Base-by-base conservation (phyloP, 2,113 vertebrate genomes). In the Dicrurus megarhynchus region DNA sequence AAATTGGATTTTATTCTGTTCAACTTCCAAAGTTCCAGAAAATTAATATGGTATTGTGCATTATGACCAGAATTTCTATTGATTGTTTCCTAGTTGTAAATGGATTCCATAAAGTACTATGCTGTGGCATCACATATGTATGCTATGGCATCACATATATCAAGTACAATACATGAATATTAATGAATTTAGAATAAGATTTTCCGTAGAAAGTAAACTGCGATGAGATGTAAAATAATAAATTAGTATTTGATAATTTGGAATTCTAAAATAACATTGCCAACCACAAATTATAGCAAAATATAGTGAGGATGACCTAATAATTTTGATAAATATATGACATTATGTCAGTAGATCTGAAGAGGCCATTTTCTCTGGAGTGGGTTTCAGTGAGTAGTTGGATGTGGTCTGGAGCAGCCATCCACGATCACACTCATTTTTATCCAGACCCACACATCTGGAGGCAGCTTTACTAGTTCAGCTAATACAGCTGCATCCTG, bases 331-430 rank as follows among this genome's bases (percentile, higher is more conserved):
- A 60, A 85, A 24, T 41, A 9, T 5, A 7, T 73, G 37, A 79
- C 75, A 69, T 64, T 73, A 52, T 7, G 3, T 35, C 59, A 80
- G 22, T 8, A 56, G 63, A 11, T 30, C 7, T 71, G 27, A 85
- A 61, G 55, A 77, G 28, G 12, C 9, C 5, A 3, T 73, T 76
- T 68, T 10, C 21, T 59, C 19, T 56, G 41, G 37, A 49, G 4
- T 26, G 11, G 5, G 3, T 47, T 68, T 83, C 50, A 56, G 12
- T 41, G 24, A 46, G 15, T 7, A 52, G 68, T 11, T 83, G 59
- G 28, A 35, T 49, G 22, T 41, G 22, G 19, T 52, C 19, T 0
- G 0, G 42, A 69, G 37, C 22, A 77, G 46, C 61, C 11, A 26
- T 2, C 35, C 17, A 21, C 35, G 33, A 42, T 59, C 56, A 82